These are phyloP conservation scores for Propithecus coquereli DNA, from an alignment of 2,113 vertebrate species.

Conservation along the genomic window DNA sequence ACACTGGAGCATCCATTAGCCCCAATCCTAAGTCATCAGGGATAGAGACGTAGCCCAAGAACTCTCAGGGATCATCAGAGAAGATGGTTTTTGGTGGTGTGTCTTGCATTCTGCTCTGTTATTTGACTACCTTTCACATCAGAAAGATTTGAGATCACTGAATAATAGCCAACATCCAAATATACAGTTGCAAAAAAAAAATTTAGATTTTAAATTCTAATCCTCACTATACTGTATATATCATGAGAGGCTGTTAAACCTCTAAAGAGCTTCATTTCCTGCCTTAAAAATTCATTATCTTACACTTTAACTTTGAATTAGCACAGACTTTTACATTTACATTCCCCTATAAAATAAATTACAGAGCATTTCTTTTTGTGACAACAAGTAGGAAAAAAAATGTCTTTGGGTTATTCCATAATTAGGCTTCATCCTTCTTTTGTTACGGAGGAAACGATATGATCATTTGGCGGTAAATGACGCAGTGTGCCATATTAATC, in stretches of 20 bases:
- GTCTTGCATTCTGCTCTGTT: neutral
- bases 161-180: constrained; percentile 14
- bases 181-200: constrained; percentile 19
- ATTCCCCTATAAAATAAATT: constrained; percentile 11
- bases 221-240: neutral
- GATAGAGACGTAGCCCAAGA: neutral
- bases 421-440: constrained; percentile 38
- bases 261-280: neutral
- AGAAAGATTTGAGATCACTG: constrained; percentile 29
- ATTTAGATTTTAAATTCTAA: constrained; percentile 26
- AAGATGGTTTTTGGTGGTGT: neutral
- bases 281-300: constrained; percentile 38
- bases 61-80: neutral
- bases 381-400: constrained; percentile 26
- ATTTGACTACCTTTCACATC: neutral
- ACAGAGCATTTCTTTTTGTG: constrained; percentile 20
- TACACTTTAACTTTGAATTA: constrained; percentile 42
- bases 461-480: constrained; percentile 54
- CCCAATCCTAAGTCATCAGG: neutral
- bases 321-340: neutral
- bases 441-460: constrained; percentile 1
- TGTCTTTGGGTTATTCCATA: constrained; percentile 30
- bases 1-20: neutral
- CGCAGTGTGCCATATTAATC: neutral
- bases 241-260: neutral